Percentiles rank a stretch among this genome's conserved stretches.
Conservation (phyloP, 1,140 invertebrate species). For the Drosophila sucinea region DNA sequence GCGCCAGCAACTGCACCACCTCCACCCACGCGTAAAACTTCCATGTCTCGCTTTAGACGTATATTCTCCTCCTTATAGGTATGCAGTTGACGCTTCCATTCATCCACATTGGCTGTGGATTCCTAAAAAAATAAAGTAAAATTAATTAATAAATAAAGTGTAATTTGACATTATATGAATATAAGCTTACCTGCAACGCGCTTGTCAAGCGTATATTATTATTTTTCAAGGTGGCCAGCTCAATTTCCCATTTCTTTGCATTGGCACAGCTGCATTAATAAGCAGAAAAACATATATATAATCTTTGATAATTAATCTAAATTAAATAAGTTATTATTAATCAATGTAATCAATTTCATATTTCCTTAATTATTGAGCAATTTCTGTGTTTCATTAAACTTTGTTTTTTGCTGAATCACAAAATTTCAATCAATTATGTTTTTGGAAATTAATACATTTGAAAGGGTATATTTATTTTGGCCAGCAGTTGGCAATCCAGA, state of each 20-base stretch:
- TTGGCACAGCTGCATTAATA: slow-evolving; percentile 92
- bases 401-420: too few relatives aligned
- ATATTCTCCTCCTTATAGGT: slow-evolving; percentile 98
- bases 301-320: not conserved
- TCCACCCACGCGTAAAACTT: slow-evolving; percentile 66
- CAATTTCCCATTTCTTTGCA: slow-evolving; percentile 99
- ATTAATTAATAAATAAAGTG: not conserved
- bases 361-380: too few relatives aligned
- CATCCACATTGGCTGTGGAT: slow-evolving; percentile 98
- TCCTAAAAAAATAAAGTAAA: slow-evolving; percentile 84
- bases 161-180: not conserved
- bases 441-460: too few relatives aligned
- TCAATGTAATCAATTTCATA: too few relatives aligned
- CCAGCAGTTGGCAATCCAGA: too few relatives aligned
- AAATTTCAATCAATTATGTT: too few relatives aligned
- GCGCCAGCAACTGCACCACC: slow-evolving; percentile 43
- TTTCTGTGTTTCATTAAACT: too few relatives aligned
- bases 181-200: slow-evolving; percentile 89
- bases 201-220: slow-evolving; percentile 97
- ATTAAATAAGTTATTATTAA: too few relatives aligned
- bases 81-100: slow-evolving; percentile 98
- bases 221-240: slow-evolving; percentile 97
- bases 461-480: too few relatives aligned
- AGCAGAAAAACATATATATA: not conserved
- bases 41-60: slow-evolving; percentile 88